Conservation (phyloP, 1,140 invertebrate genomes). For the Anadara kagoshimensis region DNA sequence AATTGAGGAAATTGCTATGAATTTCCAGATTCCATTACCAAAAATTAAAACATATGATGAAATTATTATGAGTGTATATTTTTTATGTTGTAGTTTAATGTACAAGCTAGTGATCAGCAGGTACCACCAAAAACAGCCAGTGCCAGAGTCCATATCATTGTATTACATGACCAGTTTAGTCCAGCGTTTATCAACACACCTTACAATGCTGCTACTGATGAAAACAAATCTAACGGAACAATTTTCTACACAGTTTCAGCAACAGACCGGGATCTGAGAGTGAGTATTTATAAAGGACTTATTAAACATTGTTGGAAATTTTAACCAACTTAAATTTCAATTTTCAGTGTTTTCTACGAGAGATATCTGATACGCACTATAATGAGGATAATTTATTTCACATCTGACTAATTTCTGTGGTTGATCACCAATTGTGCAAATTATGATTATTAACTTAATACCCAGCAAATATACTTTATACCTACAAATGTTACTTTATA, state of each 20-base stretch:
- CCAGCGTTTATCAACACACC: slow-evolving; percentile 45
- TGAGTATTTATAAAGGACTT: slow-evolving; percentile 9
- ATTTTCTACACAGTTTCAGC: slow-evolving; percentile 47
- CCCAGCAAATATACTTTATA: no score
- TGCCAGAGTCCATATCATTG: slow-evolving; percentile 42
- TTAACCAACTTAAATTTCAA: neutral
- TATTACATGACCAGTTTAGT: slow-evolving; percentile 41
- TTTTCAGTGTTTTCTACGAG: neutral
- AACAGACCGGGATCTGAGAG: slow-evolving; percentile 50
- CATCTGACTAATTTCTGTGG: no score
- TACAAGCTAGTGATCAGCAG: slow-evolving; percentile 84
- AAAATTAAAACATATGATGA: neutral
- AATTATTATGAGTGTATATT: neutral
- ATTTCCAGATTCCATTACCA: neutral
- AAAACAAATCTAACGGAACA: slow-evolving; percentile 33
- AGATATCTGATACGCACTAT: neutral
- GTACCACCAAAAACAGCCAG: slow-evolving; percentile 82
- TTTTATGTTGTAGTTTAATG: slow-evolving; percentile 49
- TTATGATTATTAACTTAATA: no score
- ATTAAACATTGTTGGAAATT: neutral
- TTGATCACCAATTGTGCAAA: no score
- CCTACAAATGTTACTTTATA: slow-evolving; percentile 3
- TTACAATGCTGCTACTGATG: slow-evolving; percentile 37
- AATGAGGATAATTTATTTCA: neutral
- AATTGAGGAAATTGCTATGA: no score